Percentiles rank a stretch among this genome's conserved stretches.
Evolutionary conservation across 2,797 vertebrate species (phyloP).

Genomic region (Sarcoramphus papa): DNA sequence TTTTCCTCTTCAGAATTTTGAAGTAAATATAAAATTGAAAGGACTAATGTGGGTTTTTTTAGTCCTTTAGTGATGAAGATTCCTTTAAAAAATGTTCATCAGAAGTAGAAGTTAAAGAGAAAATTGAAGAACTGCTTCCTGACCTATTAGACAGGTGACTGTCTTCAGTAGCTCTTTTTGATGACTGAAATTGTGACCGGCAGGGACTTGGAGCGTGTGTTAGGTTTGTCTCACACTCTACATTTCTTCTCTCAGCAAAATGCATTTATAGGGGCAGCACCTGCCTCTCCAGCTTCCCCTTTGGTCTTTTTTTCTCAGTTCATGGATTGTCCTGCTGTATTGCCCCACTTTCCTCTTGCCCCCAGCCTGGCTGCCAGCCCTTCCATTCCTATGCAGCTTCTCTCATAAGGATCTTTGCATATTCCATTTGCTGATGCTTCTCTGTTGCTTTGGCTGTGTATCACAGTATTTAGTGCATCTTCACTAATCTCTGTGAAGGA

Average conservation of each 20-base stretch:
- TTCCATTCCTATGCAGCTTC: background rate
- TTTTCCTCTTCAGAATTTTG: background rate
- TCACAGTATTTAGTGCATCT: background rate
- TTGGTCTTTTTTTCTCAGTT: background rate
- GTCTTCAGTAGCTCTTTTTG: background rate
- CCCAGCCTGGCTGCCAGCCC: background rate
- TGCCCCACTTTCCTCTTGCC: background rate
- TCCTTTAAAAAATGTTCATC: slow-evolving; percentile 89
- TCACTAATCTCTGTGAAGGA: background rate
- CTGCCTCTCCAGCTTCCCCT: background rate
- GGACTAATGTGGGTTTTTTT: background rate
- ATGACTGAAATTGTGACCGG: background rate
- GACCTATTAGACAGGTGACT: slow-evolving; percentile 81
- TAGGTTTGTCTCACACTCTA: background rate
- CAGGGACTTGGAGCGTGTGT: background rate
- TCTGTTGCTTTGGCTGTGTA: background rate
- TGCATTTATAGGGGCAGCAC: background rate
- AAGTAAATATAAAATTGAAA: background rate
- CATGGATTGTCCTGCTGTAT: background rate
- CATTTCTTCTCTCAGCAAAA: background rate
- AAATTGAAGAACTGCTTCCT: slow-evolving; percentile 81
- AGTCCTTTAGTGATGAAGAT: slow-evolving; percentile 95
- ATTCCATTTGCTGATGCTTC: background rate
- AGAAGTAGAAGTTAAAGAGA: slow-evolving; percentile 76
- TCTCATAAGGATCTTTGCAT: background rate